Evolutionary conservation across 2,797 vertebrate species (phyloP).

Genomic region (Hippoglossus hippoglossus): DNA sequence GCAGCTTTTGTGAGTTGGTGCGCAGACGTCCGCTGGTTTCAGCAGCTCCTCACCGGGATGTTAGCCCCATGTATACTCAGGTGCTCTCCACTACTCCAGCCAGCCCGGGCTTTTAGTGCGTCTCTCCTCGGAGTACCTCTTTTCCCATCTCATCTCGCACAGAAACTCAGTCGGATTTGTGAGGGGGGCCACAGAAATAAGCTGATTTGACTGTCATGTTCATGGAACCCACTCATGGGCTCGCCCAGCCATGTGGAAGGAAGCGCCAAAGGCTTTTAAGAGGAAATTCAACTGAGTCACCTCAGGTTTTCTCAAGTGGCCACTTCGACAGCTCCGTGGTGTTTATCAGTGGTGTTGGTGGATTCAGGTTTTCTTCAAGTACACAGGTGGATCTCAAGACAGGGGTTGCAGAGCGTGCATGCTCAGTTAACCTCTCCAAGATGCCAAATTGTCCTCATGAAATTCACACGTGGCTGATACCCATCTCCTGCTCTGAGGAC

Average conservation of each 20-base stretch:
- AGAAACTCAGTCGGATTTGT: conserved; percentile 22
- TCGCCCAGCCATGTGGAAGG: conserved; percentile 16
- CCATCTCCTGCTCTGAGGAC: neutral
- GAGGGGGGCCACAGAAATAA: neutral
- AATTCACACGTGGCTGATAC: conserved; percentile 27
- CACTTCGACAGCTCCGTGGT: conserved; percentile 4
- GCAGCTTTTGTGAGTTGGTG: conserved; percentile 1
- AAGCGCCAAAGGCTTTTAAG: conserved; percentile 13
- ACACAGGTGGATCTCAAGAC: conserved; percentile 28
- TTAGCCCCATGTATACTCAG: conserved; percentile 32
- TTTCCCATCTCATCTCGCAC: conserved; percentile 28
- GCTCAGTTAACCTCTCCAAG: conserved; percentile 21
- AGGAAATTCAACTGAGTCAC: conserved; percentile 10
- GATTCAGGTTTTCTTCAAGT: conserved; percentile 24
- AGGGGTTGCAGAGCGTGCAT: conserved; percentile 1
- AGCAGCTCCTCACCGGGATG: conserved; percentile 5
- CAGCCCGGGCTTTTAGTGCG: neutral
- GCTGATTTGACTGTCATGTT: conserved; percentile 23
- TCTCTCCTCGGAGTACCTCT: conserved; percentile 10
- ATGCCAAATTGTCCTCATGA: conserved; percentile 18
- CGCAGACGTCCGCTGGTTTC: neutral
- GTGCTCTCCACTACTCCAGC: conserved; percentile 2
- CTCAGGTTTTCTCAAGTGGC: conserved; percentile 20
- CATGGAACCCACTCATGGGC: neutral
- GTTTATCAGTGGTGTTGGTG: conserved; percentile 37